Percentiles rank a stretch among this genome's conserved stretches.
Evolutionary conservation across 1,140 invertebrate genomes (phyloP).

Genomic region (Bicyclus anynana): DNA sequence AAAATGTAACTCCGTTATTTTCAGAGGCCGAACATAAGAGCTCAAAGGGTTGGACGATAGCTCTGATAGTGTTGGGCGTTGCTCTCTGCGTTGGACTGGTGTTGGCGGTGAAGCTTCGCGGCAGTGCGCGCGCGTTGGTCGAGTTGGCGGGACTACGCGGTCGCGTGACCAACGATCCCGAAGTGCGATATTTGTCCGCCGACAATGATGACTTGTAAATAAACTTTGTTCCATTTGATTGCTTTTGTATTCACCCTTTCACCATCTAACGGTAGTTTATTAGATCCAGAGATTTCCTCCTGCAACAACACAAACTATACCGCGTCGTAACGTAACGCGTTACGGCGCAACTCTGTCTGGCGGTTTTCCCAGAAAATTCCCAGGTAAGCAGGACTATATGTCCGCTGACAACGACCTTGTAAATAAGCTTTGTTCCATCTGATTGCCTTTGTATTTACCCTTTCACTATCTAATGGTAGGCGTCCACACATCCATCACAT

Average conservation of each 20-base stretch:
- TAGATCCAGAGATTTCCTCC: too few species aligned
- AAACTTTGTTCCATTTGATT: not conserved
- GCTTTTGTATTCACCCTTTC: too few species aligned
- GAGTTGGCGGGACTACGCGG: slow-evolving; percentile 41
- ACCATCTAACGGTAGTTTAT: too few species aligned
- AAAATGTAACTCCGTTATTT: not conserved
- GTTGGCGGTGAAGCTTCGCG: slow-evolving; percentile 16
- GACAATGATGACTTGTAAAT: slow-evolving; percentile 37
- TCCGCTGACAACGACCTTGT: slow-evolving; percentile 36
- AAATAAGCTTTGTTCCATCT: not conserved
- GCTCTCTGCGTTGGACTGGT: slow-evolving; percentile 15
- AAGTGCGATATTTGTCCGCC: slow-evolving; percentile 51
- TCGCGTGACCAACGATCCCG: slow-evolving; percentile 32
- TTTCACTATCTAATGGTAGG: too few species aligned
- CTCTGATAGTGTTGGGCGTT: slow-evolving; percentile 26
- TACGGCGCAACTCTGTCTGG: too few species aligned
- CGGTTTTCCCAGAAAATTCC: too few species aligned
- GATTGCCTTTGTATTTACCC: too few species aligned
- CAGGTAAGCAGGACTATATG: too few species aligned
- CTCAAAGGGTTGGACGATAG: slow-evolving; percentile 20
- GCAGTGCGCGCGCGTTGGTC: slow-evolving; percentile 24
- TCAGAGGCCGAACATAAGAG: slow-evolving; percentile 5
- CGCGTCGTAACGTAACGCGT: too few species aligned
- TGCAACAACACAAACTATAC: too few species aligned
- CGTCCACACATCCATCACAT: too few species aligned